These are phyloP conservation scores for Harpagifer antarcticus DNA, from an alignment of 2,797 vertebrate genomes.

Conservation along the genomic window DNA sequence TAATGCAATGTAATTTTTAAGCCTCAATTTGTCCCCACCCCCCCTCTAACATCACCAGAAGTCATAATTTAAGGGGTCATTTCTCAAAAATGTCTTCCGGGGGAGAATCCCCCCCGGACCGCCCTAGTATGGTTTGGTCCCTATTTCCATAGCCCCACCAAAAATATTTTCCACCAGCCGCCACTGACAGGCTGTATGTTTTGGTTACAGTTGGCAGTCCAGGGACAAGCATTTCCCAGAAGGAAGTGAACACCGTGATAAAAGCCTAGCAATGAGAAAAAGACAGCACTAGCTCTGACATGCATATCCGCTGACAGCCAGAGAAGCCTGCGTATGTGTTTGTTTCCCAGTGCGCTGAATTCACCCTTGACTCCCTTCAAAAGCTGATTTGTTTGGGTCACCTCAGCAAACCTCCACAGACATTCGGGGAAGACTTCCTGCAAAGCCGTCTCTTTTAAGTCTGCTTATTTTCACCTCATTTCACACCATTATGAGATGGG, in stretches of 20 bases:
- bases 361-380: conserved; percentile 80
- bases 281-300: conserved; percentile 67
- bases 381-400: conserved; percentile 83
- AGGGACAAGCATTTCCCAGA: conserved; percentile 42
- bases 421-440: conserved; percentile 69
- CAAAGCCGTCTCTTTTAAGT: conserved; percentile 77
- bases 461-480: conserved; percentile 83
- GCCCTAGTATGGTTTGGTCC: too few species aligned
- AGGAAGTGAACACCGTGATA: conserved; percentile 50
- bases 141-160: too few species aligned
- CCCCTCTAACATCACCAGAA: too few species aligned
- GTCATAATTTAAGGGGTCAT: too few species aligned
- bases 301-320: conserved; percentile 65
- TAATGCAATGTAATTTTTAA: too few species aligned
- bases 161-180: too few species aligned
- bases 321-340: conserved; percentile 50
- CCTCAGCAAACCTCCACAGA: conserved; percentile 74
- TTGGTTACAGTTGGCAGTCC: conserved; percentile 54
- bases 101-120: too few species aligned
- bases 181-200: conserved; percentile 51
- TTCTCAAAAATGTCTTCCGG: too few species aligned
- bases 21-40: too few species aligned
- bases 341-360: conserved; percentile 62
- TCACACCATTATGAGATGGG: conserved; percentile 80
- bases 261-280: conserved; percentile 39